Evolutionary conservation across 2,888 invertebrate genomes (phyloP).

Genomic region (Matsumyia berberina): DNA sequence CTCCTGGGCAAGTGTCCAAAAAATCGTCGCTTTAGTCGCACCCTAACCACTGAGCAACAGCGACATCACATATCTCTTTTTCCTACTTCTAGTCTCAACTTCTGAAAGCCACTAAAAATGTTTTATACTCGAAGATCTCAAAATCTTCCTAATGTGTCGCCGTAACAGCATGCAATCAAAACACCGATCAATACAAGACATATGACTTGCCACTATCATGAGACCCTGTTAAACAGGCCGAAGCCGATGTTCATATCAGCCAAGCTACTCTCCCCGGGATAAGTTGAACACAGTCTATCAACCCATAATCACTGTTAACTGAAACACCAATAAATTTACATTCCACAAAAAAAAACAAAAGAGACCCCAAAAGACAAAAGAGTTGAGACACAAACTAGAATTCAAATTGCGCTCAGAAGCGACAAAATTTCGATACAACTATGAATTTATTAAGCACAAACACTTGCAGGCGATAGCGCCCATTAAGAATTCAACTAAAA

Average conservation of each 20-base stretch:
- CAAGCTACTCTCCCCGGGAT: neutral
- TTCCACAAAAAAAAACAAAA: slow-evolving; percentile 3
- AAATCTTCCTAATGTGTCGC: no score
- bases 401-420: slow-evolving; percentile 29
- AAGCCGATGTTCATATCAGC: neutral
- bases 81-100: no score
- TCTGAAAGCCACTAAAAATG: no score
- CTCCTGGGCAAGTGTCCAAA: no score
- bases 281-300: slow-evolving; percentile 2
- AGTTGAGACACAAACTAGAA: slow-evolving; percentile 45
- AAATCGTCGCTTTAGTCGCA: no score
- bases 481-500: slow-evolving; percentile 47
- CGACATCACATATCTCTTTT: no score
- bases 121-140: no score
- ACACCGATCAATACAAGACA: neutral
- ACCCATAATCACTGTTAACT: slow-evolving; percentile 15
- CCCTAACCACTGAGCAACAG: no score
- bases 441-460: slow-evolving; percentile 50
- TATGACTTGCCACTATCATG: neutral
- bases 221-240: neutral
- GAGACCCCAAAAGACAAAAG: slow-evolving; percentile 59
- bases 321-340: slow-evolving; percentile 56
- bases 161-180: neutral
- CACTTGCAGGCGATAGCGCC: slow-evolving; percentile 44
- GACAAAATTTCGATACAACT: slow-evolving; percentile 45